Conservation (phyloP, 2,888 invertebrate genomes). For the Odontocolon sp. region DNA sequence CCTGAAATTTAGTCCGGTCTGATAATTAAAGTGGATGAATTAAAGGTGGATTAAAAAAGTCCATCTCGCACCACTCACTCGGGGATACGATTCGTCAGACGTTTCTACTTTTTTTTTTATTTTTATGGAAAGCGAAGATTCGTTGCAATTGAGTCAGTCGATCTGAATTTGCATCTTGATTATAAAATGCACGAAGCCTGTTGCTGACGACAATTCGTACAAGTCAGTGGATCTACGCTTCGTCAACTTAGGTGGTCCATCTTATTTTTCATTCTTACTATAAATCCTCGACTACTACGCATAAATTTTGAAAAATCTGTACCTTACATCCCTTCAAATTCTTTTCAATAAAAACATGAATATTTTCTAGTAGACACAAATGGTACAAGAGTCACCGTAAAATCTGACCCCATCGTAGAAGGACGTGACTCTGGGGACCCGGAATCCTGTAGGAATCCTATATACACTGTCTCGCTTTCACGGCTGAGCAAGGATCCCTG, state of each 20-base stretch:
- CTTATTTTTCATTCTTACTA: slow-evolving; percentile 12
- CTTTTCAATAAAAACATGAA: slow-evolving; percentile 25
- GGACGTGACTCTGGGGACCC: slow-evolving; percentile 46
- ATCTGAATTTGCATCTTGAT: no score
- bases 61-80: no score
- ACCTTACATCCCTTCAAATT: slow-evolving; percentile 2
- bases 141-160: no score
- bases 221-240: not conserved
- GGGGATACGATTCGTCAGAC: no score
- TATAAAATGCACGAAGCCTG: no score
- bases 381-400: slow-evolving; percentile 13
- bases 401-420: slow-evolving; percentile 36
- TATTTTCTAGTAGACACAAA: slow-evolving; percentile 36
- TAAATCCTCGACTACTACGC: not conserved
- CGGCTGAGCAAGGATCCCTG: slow-evolving; percentile 37
- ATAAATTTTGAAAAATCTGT: slow-evolving; percentile 29
- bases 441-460: slow-evolving; percentile 25
- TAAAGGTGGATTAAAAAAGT: no score
- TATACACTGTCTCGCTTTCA: slow-evolving; percentile 39
- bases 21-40: no score
- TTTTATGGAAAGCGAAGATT: no score
- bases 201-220: not conserved
- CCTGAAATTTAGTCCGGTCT: no score
- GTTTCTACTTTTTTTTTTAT: no score
- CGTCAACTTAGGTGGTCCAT: slow-evolving; percentile 36